phyloP scores from a whole-genome alignment of 2,797 vertebrate genomes.

The Brotula barbata region DNA sequence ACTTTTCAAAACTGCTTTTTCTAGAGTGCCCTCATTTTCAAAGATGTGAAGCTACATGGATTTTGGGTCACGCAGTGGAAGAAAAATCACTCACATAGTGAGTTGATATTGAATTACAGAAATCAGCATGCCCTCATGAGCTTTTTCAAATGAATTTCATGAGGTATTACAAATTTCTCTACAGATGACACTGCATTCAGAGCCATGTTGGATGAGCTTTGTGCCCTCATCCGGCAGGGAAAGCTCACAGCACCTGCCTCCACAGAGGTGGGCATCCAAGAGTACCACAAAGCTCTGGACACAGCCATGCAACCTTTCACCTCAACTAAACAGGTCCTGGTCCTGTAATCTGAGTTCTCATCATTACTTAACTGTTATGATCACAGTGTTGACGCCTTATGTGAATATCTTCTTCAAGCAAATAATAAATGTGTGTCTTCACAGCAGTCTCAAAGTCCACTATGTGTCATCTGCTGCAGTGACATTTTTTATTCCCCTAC shows the following conservation, averaged over 20 bases:
- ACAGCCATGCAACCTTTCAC: conserved; percentile 83
- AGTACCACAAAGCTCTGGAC: conserved; percentile 83
- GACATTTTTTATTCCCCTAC: not conserved
- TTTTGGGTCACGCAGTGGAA: conserved; percentile 97
- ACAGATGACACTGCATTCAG: conserved; percentile 65
- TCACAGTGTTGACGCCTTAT: not conserved
- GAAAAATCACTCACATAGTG: conserved; percentile 81
- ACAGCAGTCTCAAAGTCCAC: conserved; percentile 47
- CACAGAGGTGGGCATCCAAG: conserved; percentile 77
- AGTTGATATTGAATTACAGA: conserved; percentile 43
- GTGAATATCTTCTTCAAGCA: conserved; percentile 5
- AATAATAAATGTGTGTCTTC: conserved; percentile 34
- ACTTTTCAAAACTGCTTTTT: not conserved
- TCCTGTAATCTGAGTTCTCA: conserved; percentile 76
- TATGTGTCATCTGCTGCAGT: conserved; percentile 11
- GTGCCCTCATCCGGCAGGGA: conserved; percentile 80
- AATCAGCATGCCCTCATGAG: not conserved
- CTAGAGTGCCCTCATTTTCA: conserved; percentile 94
- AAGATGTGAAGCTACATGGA: conserved; percentile 86
- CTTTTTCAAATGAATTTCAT: not conserved
- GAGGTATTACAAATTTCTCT: conserved; percentile 6
- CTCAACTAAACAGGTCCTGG: conserved; percentile 89
- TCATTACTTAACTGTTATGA: not conserved
- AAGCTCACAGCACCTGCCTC: conserved; percentile 83
- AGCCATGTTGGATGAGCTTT: conserved; percentile 85